Evolutionary conservation across 2,113 vertebrate genomes (phyloP).

Genomic region (Xenopus laevis): DNA sequence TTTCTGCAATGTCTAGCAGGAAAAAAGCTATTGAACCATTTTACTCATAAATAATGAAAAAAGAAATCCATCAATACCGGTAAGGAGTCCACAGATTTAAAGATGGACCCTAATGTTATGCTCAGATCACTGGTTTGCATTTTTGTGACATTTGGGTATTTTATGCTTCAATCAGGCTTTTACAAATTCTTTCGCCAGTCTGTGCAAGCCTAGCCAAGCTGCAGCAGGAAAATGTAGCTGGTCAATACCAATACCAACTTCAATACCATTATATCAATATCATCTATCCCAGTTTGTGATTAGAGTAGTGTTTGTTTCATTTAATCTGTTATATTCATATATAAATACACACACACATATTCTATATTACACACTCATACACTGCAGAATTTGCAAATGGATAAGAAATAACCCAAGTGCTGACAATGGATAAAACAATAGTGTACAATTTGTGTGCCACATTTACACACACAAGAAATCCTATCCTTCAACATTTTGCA

Average conservation of each 20-base stretch:
- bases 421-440: no score
- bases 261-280: no score
- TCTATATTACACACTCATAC: no score
- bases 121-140: neutral
- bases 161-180: conserved; percentile 5
- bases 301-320: no score
- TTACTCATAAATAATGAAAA: conserved; percentile 49
- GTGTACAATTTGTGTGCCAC: no score
- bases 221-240: neutral
- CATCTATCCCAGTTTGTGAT: no score
- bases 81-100: conserved; percentile 3
- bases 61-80: conserved; percentile 42
- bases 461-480: no score
- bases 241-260: neutral
- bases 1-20: conserved; percentile 45
- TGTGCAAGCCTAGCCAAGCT: neutral
- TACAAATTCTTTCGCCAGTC: neutral
- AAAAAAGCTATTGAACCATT: conserved; percentile 5
- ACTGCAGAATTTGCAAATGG: no score
- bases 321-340: no score
- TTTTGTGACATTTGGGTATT: conserved; percentile 18
- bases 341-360: no score
- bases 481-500: no score
- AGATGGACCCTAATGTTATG: neutral
- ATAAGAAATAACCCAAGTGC: no score